phyloP scores from a whole-genome alignment of 2,888 invertebrate genomes.

The Plagodis pulveraria region DNA sequence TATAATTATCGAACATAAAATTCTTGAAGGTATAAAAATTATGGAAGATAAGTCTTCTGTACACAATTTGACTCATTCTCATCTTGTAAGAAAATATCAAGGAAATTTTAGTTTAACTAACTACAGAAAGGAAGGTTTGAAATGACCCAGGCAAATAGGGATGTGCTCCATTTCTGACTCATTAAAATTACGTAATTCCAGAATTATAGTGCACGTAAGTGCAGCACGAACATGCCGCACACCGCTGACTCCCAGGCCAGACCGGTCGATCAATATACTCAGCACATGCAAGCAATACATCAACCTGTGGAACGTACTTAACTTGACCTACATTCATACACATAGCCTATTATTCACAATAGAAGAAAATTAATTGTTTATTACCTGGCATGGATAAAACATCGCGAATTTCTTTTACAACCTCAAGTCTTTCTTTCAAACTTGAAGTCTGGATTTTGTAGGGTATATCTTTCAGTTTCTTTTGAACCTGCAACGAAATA shows the following conservation, averaged over 20 bases:
- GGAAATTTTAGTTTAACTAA: no score
- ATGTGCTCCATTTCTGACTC: no score
- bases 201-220: neutral
- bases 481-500: constrained; percentile 82
- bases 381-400: constrained; percentile 90
- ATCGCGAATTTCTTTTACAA: constrained; percentile 88
- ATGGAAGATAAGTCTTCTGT: no score
- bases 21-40: no score
- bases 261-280: constrained; percentile 50
- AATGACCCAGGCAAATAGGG: no score
- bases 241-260: constrained; percentile 11
- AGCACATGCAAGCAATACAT: constrained; percentile 37
- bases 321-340: constrained; percentile 15
- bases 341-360: neutral
- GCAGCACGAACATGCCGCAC: constrained; percentile 10
- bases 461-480: constrained; percentile 90
- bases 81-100: no score
- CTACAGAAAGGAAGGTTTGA: no score
- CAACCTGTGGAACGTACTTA: constrained; percentile 31
- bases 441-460: constrained; percentile 90
- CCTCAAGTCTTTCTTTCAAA: constrained; percentile 87
- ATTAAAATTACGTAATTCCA: no score
- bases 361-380: constrained; percentile 9
- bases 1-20: no score
- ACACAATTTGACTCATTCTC: no score